Percentiles rank a stretch among this genome's conserved stretches.
Conservation (phyloP, 2,113 vertebrate genomes). For the Atlantisia rogersi region DNA sequence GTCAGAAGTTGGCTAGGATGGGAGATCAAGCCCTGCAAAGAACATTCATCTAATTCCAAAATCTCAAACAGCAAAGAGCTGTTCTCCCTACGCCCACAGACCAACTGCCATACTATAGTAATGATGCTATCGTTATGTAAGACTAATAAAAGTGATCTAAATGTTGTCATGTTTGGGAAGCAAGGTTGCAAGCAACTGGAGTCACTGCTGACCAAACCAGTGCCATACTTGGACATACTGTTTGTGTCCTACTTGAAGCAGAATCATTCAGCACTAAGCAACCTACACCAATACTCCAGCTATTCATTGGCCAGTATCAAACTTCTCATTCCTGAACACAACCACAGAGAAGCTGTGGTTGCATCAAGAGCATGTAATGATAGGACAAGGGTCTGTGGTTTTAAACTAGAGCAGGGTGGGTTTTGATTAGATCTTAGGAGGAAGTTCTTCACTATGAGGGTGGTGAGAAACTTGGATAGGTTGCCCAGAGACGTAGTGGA, state of each 20-base stretch:
- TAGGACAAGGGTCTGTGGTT: no score
- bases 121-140: neutral
- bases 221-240: neutral
- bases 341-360: neutral
- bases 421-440: no score
- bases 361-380: no score
- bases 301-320: neutral
- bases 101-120: neutral
- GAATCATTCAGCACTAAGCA: neutral
- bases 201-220: neutral
- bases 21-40: neutral
- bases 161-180: neutral
- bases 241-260: neutral
- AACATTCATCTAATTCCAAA: neutral
- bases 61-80: neutral
- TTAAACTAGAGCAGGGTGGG: no score
- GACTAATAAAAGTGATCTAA: neutral
- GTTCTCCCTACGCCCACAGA: neutral
- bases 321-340: neutral
- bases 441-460: no score
- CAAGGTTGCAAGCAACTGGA: neutral
- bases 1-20: neutral
- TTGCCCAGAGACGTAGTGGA: no score
- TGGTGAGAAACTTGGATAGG: no score
- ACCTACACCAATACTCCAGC: rapidly evolving